Percentiles rank a stretch among this genome's conserved stretches.
Conservation (phyloP, 2,888 invertebrate genomes). For the Lepidochrysops patricia region DNA sequence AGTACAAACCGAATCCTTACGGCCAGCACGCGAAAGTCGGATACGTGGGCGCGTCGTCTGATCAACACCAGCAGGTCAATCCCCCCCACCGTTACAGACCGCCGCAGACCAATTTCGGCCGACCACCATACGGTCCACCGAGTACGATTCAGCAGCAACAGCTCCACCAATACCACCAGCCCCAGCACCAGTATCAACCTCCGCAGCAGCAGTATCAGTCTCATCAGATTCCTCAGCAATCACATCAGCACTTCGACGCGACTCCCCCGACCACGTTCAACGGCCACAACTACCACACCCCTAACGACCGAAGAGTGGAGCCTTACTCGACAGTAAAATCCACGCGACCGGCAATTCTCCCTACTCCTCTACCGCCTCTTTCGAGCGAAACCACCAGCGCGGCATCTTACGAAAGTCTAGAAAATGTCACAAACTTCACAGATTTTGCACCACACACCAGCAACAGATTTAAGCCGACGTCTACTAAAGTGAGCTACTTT, state of each 20-base stretch:
- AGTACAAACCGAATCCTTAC: conserved; percentile 37
- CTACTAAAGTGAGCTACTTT: conserved; percentile 46
- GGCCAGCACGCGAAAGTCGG: conserved; percentile 43
- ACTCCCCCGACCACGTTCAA: conserved; percentile 23
- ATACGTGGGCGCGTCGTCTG: conserved; percentile 36
- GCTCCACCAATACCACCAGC: neutral
- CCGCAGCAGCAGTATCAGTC: neutral
- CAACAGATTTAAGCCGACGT: conserved; percentile 32
- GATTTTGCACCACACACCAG: conserved; percentile 39
- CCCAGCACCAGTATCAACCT: neutral
- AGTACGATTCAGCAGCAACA: conserved; percentile 22
- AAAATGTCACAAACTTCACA: conserved; percentile 38
- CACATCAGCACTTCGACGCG: conserved; percentile 35
- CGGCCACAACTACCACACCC: conserved; percentile 26
- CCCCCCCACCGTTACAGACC: conserved; percentile 44
- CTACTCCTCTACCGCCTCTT: conserved; percentile 39
- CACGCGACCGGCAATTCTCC: conserved; percentile 48
- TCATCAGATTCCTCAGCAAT: neutral
- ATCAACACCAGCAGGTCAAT: conserved; percentile 45
- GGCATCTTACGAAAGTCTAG: conserved; percentile 32
- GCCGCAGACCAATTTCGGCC: conserved; percentile 38
- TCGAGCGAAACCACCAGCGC: conserved; percentile 35
- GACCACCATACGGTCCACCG: conserved; percentile 42
- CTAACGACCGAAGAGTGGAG: conserved; percentile 39
- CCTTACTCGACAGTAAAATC: conserved; percentile 42